Percentiles rank a stretch among this genome's conserved stretches.
These are phyloP conservation scores for Brachionus rubens DNA, from an alignment of 1,140 invertebrate genomes.

Conservation along the genomic window DNA sequence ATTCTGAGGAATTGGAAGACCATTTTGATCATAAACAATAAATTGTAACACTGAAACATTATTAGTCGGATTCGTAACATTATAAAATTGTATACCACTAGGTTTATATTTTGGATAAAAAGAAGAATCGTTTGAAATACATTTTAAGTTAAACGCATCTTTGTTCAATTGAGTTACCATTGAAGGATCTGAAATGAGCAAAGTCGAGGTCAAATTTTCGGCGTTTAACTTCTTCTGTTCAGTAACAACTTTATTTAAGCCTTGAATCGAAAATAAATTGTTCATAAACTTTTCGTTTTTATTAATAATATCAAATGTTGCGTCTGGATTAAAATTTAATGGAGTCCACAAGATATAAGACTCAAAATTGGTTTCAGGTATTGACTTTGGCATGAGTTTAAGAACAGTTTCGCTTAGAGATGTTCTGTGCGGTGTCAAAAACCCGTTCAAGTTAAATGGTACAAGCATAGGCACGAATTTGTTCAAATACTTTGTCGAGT, in stretches of 20 bases:
- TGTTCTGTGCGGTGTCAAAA: conserved; percentile 11
- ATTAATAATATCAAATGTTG: conserved; percentile 42
- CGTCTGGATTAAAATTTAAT: conserved; percentile 18
- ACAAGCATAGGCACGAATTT: conserved; percentile 37
- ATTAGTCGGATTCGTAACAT: neutral
- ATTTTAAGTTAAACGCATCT: conserved; percentile 9
- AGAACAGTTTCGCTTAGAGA: conserved; percentile 2
- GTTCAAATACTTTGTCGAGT: conserved; percentile 33
- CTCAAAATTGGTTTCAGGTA: neutral
- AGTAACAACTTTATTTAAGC: neutral
- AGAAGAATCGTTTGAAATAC: neutral
- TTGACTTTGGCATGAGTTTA: neutral
- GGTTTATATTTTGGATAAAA: conserved; percentile 2
- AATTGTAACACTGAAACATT: conserved; percentile 5
- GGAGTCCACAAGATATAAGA: conserved; percentile 38
- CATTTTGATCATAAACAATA: conserved; percentile 32
- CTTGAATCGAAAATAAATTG: conserved; percentile 10
- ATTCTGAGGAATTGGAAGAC: conserved; percentile 4
- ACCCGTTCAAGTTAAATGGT: conserved; percentile 21
- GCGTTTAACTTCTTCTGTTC: conserved; percentile 1
- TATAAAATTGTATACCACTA: conserved; percentile 13
- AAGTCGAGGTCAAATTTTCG: conserved; percentile 32
- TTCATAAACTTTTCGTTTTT: conserved; percentile 45
- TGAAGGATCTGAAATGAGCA: conserved; percentile 2
- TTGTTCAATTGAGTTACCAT: neutral